These are phyloP conservation scores for Bos indicus DNA, from an alignment of 2,113 vertebrate genomes.

Conservation along the genomic window DNA sequence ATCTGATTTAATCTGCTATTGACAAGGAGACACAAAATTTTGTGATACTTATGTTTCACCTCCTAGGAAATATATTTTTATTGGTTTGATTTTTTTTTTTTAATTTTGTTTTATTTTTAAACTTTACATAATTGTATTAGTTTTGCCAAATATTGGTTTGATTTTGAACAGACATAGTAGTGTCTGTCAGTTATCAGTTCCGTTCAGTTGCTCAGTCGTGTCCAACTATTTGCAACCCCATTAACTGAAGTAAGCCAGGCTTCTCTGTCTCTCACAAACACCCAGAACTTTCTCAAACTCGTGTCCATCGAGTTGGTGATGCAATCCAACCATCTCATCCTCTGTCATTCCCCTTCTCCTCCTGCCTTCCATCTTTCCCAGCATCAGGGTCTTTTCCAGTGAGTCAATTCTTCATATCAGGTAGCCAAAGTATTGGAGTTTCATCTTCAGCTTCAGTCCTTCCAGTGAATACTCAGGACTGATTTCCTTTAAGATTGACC, in stretches of 20 bases:
- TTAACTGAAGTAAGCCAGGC: not conserved
- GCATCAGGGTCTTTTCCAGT: not conserved
- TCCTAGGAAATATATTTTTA: not conserved
- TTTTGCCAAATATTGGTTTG: not conserved
- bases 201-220: not conserved
- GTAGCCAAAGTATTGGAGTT: not conserved
- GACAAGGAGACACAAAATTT: not conserved
- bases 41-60: not conserved
- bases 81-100: not conserved
- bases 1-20: not conserved
- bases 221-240: not conserved
- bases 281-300: not conserved
- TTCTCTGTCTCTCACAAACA: not conserved
- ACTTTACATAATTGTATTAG: too few species aligned
- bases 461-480: not conserved
- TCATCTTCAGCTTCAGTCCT: not conserved
- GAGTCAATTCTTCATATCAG: rapidly evolving
- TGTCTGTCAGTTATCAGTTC: not conserved
- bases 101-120: too few species aligned
- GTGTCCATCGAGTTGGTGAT: not conserved
- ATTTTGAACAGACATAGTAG: not conserved
- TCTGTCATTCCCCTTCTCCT: not conserved
- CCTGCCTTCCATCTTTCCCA: not conserved
- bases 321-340: not conserved
- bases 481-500: not conserved